phyloP scores from a whole-genome alignment of 2,797 vertebrate species.

The Danio tinwini region DNA sequence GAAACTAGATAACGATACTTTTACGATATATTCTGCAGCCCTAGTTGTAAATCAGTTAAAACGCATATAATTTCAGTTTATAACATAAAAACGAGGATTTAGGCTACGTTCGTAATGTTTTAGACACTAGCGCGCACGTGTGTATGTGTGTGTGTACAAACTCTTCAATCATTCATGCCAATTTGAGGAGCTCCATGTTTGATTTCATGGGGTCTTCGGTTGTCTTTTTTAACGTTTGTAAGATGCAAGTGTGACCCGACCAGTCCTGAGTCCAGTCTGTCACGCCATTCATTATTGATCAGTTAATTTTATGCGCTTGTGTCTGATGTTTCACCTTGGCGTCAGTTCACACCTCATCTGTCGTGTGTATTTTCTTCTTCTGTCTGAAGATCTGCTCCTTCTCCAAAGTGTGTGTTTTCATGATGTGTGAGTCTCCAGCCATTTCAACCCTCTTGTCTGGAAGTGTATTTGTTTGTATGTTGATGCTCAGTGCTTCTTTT shows the following conservation, averaged over 20 bases:
- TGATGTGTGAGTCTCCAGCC: slow-evolving; percentile 58
- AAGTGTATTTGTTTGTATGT: slow-evolving; percentile 27
- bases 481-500: slow-evolving; percentile 48
- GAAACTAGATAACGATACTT: too few species aligned
- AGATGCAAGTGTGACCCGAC: slow-evolving; percentile 29
- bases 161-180: neutral
- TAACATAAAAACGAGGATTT: neutral
- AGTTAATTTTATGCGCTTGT: slow-evolving; percentile 49
- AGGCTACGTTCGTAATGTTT: neutral
- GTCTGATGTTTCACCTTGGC: slow-evolving; percentile 52
- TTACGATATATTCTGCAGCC: too few species aligned
- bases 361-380: slow-evolving; percentile 42
- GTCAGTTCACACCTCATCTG: slow-evolving; percentile 49
- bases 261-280: slow-evolving; percentile 45
- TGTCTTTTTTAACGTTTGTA: slow-evolving; percentile 46
- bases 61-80: neutral
- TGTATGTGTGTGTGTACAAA: neutral
- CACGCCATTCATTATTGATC: slow-evolving; percentile 57
- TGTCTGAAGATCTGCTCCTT: slow-evolving; percentile 45
- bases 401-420: slow-evolving; percentile 52
- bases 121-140: neutral
- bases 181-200: neutral
- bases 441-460: slow-evolving; percentile 50
- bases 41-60: too few species aligned
- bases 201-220: slow-evolving; percentile 33